phyloP scores from a whole-genome alignment of 2,113 vertebrate genomes.

The Chaetorhynchus papuensis region DNA sequence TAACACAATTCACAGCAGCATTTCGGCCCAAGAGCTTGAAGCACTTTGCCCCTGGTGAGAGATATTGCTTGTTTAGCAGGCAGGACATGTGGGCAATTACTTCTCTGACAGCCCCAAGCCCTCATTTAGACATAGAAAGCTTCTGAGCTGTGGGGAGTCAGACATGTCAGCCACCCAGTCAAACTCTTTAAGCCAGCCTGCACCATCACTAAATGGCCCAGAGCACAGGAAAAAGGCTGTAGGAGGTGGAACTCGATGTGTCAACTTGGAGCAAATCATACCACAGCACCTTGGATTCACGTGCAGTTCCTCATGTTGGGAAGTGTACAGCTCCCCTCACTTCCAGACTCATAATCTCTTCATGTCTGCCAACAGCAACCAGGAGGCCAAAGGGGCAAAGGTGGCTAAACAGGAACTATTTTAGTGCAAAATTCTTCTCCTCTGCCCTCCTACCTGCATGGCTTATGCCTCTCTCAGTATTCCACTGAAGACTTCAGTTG shows the following conservation, averaged over 20 bases:
- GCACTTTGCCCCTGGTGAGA: not conserved
- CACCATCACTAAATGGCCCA: accelerated
- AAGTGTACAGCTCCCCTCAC: not conserved
- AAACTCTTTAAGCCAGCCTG: not conserved
- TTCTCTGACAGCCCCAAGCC: not conserved
- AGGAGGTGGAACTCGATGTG: not conserved
- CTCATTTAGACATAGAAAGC: not conserved
- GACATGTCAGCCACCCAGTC: not conserved
- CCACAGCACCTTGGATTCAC: not conserved
- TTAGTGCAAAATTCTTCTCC: not conserved
- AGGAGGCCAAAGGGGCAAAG: not conserved
- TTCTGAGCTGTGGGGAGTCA: not conserved
- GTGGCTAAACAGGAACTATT: not conserved
- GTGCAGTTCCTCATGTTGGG: not conserved
- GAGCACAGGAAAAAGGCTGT: not conserved
- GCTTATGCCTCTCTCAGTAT: not conserved
- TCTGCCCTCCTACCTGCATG: not conserved
- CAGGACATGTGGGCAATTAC: not conserved
- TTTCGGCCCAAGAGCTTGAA: not conserved
- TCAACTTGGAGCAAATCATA: not conserved
- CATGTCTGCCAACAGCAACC: not conserved
- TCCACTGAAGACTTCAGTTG: not conserved
- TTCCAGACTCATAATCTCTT: not conserved
- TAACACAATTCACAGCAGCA: not conserved
- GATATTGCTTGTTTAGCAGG: not conserved